A percentile compares a stretch with the other conserved stretches of the same genome.
Evolutionary conservation across 2,113 vertebrate species (phyloP).

Genomic region (Dasyurus viverrinus): DNA sequence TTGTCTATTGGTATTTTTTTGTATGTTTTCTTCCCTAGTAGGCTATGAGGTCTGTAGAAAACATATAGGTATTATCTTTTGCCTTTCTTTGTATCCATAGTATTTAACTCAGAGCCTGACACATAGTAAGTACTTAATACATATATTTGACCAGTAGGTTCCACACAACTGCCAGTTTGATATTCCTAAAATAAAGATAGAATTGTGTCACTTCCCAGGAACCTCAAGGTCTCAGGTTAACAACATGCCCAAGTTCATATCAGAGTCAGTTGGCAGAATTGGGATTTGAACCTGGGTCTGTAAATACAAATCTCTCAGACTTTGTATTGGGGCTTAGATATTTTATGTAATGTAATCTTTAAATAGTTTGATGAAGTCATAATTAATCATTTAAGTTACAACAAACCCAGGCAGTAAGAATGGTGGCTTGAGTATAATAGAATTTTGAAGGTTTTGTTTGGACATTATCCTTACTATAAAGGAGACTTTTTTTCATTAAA

Average conservation of each 20-base stretch:
- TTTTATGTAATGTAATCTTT: not conserved
- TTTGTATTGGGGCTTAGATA: not conserved
- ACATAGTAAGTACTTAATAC: not conserved
- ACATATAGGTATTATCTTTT: not conserved
- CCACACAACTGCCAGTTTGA: not conserved
- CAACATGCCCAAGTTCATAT: not conserved
- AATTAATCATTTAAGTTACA: not conserved
- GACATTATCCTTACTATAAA: not conserved
- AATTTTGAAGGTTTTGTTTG: not conserved
- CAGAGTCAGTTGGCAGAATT: not conserved
- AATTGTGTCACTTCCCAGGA: not conserved
- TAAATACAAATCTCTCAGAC: not conserved
- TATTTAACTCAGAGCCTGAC: not conserved
- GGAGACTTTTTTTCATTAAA: not conserved
- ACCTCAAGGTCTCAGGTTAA: not conserved
- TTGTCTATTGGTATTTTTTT: not conserved
- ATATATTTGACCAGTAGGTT: not conserved
- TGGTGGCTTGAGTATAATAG: not conserved
- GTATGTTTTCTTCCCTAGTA: not conserved
- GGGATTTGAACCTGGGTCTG: not conserved
- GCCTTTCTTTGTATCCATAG: not conserved
- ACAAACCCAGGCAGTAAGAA: not conserved
- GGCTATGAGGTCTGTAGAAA: not conserved
- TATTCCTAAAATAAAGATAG: not conserved
- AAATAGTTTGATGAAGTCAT: not conserved